Evolutionary conservation across 1,140 invertebrate species (phyloP), one percentile per base, ranked within the genome.

Genomic region (Chironomus tepperi): DNA sequence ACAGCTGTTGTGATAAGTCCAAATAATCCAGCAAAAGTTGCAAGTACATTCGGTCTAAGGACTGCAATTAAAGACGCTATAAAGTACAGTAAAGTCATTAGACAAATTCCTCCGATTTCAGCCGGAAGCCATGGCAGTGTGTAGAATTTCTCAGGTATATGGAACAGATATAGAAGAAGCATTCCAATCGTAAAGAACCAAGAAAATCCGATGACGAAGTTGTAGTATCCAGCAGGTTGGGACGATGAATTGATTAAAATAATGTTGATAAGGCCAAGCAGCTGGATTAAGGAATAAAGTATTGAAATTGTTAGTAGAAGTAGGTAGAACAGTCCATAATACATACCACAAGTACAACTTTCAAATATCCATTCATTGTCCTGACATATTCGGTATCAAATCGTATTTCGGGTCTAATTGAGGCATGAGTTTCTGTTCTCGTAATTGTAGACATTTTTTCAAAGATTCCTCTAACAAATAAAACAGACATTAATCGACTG

Each of bases 131-230:
- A 70, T 70, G 65, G 65, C 6, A 70, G 19, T 0, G 65, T 19
- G 12, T 70, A 70, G 19, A 70, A 70, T 70, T 70, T 70, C 18
- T 70, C 65, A 18, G 65, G 65, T 18, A 70, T 19, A 70, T 70
- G 65, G 18, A 70, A 70, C 9, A 70, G 19, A 21, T 18, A 70
- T 3, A 70, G 10, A 18, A 70, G 10, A 2, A 70, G 65, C 65
- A 70, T 70, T 7, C 3, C 18, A 10, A 70, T 7, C 1, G 65
- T 70, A 18, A 19, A 18, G 2, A 8, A 70, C 65, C n/a, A 19
- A 21, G 65, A 5, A 70, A 70, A 57, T 15, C 47, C 47, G 15
- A 7, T 18, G 18, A 19, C 10, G 19, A 70, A 18, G 18, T 70
- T 18, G 10, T 70, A 70, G 19, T 18, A 70, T 19, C 3, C 65